phyloP scores from a whole-genome alignment of 2,113 vertebrate genomes.

The Lagopus leucura region DNA sequence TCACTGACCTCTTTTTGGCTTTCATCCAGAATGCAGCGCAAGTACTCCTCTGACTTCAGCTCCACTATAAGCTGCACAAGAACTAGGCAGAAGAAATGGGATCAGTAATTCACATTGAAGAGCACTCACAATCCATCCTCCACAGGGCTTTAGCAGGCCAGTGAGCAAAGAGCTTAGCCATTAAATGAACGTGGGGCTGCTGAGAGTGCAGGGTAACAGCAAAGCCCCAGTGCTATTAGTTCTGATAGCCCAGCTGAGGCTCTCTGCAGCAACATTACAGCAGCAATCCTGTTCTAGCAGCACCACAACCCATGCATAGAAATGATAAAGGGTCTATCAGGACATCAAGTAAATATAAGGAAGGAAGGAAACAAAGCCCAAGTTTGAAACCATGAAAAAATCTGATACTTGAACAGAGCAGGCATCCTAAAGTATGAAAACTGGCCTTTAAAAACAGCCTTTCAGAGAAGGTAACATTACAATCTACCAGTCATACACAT shows the following conservation, averaged over 20 bases:
- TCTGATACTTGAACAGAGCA: neutral
- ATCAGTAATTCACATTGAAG: constrained; percentile 29
- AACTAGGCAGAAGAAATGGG: constrained; percentile 77
- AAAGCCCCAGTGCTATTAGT: neutral
- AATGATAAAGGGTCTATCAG: neutral
- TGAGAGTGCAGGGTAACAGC: neutral
- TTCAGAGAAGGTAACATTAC: neutral
- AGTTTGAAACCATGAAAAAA: neutral
- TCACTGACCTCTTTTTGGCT: constrained; percentile 88
- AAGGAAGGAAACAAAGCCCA: neutral
- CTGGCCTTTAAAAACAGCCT: neutral
- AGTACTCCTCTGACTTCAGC: constrained; percentile 81
- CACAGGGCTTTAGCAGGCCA: neutral
- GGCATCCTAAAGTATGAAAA: neutral
- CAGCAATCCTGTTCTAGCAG: neutral
- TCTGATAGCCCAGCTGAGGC: neutral
- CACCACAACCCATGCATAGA: neutral
- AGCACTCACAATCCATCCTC: neutral
- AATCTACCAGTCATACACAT: neutral
- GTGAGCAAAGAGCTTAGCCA: neutral
- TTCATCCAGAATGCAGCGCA: constrained; percentile 82
- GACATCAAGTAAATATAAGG: neutral
- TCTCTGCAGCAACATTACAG: neutral
- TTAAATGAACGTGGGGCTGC: neutral
- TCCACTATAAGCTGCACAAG: constrained; percentile 85